Evolutionary conservation across 2,113 vertebrate species (phyloP).

Genomic region (Tiliqua scincoides): DNA sequence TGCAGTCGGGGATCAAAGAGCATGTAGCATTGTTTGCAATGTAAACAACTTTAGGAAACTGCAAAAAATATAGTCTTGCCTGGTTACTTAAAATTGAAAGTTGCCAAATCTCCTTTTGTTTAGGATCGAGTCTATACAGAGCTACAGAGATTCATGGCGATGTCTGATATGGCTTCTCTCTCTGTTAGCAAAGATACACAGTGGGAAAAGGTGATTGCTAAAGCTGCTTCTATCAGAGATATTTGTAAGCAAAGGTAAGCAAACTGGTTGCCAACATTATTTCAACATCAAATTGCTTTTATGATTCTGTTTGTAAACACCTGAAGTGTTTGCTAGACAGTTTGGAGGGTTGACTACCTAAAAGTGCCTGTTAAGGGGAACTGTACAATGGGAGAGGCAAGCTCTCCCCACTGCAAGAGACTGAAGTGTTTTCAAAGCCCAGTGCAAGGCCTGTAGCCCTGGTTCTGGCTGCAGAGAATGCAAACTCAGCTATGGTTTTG

Average conservation of each 20-base stretch:
- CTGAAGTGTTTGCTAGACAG: too few species aligned
- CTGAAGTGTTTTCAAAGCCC: too few species aligned
- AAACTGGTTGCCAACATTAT: not conserved
- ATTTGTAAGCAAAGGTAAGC: slow-evolving; percentile 90
- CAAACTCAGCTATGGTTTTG: too few species aligned
- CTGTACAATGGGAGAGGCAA: too few species aligned
- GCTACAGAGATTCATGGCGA: slow-evolving; percentile 85
- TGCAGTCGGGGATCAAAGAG: too few species aligned
- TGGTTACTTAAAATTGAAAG: not conserved
- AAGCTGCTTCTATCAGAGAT: slow-evolving; percentile 90
- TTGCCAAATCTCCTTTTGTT: slow-evolving; percentile 17
- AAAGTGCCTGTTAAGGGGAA: too few species aligned
- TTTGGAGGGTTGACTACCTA: too few species aligned
- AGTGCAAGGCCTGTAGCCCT: too few species aligned
- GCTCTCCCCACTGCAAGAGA: too few species aligned
- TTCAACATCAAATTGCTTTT: slow-evolving; percentile 10
- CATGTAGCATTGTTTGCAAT: slow-evolving; percentile 7
- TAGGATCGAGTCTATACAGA: slow-evolving; percentile 96
- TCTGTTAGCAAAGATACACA: slow-evolving; percentile 83
- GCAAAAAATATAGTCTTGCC: not conserved
- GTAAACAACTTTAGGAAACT: slow-evolving; percentile 20
- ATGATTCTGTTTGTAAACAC: slow-evolving; percentile 94
- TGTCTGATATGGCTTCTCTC: slow-evolving; percentile 75
- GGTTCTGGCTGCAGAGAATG: too few species aligned
- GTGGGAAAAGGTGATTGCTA: slow-evolving; percentile 91